phyloP scores from a whole-genome alignment of 2,113 vertebrate species.

The Hippolais icterina region DNA sequence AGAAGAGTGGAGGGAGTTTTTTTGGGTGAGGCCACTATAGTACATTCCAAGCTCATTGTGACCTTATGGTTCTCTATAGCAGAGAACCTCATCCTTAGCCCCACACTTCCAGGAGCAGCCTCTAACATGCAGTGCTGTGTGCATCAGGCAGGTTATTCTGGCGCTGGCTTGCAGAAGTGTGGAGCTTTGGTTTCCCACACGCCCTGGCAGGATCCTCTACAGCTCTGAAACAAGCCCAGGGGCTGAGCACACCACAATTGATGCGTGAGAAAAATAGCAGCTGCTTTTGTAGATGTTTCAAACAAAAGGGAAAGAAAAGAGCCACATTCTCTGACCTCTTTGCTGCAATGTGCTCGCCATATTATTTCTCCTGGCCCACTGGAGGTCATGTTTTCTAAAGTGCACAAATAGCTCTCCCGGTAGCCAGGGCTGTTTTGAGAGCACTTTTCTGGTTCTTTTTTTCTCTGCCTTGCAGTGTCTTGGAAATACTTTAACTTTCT shows the following conservation, averaged over 20 bases:
- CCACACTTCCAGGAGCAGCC: not conserved
- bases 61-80: not conserved
- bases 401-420: not conserved
- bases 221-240: rapidly evolving
- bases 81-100: not conserved
- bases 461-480: not conserved
- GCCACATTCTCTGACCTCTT: not conserved
- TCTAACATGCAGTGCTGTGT: rapidly evolving
- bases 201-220: not conserved
- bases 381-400: not conserved
- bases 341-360: not conserved
- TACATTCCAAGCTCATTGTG: not conserved
- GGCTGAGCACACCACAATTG: rapidly evolving
- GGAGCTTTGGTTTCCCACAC: not conserved
- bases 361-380: not conserved
- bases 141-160: rapidly evolving
- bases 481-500: not conserved
- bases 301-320: not conserved
- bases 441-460: not conserved
- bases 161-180: rapidly evolving
- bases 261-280: not conserved
- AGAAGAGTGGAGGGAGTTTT: not conserved
- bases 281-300: not conserved
- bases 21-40: not conserved
- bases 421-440: not conserved